Conservation (phyloP, 2,888 invertebrate species). For the Gerris lacustris region DNA sequence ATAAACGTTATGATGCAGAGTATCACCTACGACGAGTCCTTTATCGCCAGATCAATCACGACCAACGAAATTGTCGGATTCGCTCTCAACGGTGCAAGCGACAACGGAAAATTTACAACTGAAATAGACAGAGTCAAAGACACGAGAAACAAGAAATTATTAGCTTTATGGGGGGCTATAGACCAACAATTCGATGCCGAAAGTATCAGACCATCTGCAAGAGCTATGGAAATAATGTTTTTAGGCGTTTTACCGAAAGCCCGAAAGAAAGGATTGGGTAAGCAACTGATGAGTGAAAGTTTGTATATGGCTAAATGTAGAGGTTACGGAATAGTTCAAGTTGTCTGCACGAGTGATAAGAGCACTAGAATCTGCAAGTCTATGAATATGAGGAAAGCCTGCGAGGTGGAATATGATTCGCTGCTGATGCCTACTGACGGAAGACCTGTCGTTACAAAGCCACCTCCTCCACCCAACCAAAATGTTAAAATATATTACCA, state of each 20-base stretch:
- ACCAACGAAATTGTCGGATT: not conserved
- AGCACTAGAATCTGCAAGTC: not conserved
- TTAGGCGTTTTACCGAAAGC: not conserved
- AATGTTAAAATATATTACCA: not conserved
- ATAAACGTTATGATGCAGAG: not conserved
- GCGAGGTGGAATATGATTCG: not conserved
- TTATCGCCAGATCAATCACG: not conserved
- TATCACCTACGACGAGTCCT: not conserved
- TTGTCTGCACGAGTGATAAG: not conserved
- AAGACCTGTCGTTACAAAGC: not conserved
- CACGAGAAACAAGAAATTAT: not conserved
- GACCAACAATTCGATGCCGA: not conserved
- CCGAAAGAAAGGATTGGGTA: not conserved
- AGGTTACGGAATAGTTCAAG: not conserved
- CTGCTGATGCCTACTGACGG: not conserved
- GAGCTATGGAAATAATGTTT: not conserved
- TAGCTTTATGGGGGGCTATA: not conserved
- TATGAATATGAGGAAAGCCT: not conserved
- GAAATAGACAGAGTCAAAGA: not conserved
- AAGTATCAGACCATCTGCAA: not conserved
- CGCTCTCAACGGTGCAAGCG: not conserved
- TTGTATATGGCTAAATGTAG: not conserved
- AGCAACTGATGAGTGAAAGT: not conserved
- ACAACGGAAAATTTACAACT: not conserved
- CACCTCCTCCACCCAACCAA: not conserved